phyloP scores from a whole-genome alignment of 2,797 vertebrate species.

The Sphenopsis melanotis region DNA sequence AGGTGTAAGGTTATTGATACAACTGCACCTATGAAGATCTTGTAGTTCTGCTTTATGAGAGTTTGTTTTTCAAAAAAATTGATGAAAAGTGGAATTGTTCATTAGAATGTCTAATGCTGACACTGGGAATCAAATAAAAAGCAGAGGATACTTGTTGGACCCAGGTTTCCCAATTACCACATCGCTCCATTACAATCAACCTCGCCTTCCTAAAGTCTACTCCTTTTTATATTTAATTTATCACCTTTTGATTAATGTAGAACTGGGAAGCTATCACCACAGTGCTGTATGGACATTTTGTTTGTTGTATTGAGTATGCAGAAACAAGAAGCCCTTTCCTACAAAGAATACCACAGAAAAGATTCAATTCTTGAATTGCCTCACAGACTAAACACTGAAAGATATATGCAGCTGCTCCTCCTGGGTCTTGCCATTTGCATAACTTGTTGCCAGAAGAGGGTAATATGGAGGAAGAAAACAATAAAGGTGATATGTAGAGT shows the following conservation, averaged over 20 bases:
- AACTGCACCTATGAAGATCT: neutral
- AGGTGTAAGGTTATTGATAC: neutral
- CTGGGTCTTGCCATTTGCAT: neutral
- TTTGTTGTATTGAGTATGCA: neutral
- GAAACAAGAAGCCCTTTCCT: neutral
- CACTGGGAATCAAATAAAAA: neutral
- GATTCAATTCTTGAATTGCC: neutral
- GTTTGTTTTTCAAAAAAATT: neutral
- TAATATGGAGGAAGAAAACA: neutral
- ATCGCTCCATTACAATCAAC: neutral
- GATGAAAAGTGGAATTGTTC: neutral
- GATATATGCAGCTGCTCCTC: neutral
- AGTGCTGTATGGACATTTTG: neutral
- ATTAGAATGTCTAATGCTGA: neutral
- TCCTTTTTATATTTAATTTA: neutral
- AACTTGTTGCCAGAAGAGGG: neutral
- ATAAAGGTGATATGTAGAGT: neutral
- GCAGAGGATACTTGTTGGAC: neutral
- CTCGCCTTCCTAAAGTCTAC: neutral
- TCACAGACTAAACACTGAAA: neutral
- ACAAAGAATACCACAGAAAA: neutral
- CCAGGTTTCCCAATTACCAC: neutral
- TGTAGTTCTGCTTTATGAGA: neutral
- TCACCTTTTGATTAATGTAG: neutral
- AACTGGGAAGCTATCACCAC: neutral